phyloP scores from a whole-genome alignment of 2,888 invertebrate species.

The Nematopogon swammerdamellus region DNA sequence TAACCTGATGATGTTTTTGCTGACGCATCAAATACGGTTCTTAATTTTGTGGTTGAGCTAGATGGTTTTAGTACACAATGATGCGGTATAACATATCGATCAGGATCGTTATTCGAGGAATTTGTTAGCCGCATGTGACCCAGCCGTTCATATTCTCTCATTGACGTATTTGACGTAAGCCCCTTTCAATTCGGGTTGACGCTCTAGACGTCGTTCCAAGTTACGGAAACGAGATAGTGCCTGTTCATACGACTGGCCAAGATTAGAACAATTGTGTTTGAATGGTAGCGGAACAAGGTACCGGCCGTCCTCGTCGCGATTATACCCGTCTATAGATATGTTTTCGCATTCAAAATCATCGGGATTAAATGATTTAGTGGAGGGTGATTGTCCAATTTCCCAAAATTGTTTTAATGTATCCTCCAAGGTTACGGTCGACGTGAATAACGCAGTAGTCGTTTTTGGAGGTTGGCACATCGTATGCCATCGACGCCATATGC shows the following conservation, averaged over 20 bases:
- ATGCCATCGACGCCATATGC: not conserved
- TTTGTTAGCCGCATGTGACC: conserved; percentile 11
- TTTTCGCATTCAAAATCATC: not conserved
- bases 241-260: not conserved
- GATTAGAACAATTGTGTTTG: not conserved
- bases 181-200: not conserved
- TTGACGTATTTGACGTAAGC: conserved; percentile 10
- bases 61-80: conserved; percentile 11
- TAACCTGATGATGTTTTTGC: conserved; percentile 9
- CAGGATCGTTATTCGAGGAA: no score
- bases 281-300: not conserved
- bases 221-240: not conserved
- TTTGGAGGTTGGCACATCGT: no score
- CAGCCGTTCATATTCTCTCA: conserved; percentile 12
- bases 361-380: not conserved
- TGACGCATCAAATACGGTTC: conserved; percentile 16
- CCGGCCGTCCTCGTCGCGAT: not conserved
- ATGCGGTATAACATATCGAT: conserved; percentile 8
- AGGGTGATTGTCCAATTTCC: not conserved
- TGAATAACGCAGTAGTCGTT: not conserved
- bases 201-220: not conserved
- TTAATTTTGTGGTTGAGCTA: conserved; percentile 12
- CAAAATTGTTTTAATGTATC: not conserved
- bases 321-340: not conserved
- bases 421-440: not conserved